Evolutionary conservation across 2,113 vertebrate species (phyloP).

Genomic region (Hypocryptadius cinnamomeus): DNA sequence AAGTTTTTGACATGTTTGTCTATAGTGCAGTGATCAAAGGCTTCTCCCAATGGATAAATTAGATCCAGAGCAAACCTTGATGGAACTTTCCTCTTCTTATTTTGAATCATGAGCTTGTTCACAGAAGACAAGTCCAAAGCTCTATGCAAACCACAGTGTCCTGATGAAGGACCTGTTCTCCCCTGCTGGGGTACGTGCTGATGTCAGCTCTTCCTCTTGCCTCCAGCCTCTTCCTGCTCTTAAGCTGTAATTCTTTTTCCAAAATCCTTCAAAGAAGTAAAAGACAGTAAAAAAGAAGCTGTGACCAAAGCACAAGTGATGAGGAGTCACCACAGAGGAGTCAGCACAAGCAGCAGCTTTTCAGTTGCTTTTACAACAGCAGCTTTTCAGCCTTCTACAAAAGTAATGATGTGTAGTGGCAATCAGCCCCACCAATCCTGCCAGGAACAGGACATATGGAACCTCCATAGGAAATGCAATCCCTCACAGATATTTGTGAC

Average conservation of each 20-base stretch:
- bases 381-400: not conserved
- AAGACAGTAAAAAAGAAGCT: not conserved
- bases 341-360: not conserved
- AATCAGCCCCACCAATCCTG: not conserved
- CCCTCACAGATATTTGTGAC: not conserved
- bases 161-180: not conserved
- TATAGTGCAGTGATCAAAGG: not conserved
- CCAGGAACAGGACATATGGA: not conserved
- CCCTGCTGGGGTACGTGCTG: fast-evolving
- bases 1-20: not conserved
- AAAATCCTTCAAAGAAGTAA: not conserved
- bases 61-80: not conserved
- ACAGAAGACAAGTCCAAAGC: not conserved
- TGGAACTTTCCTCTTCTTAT: not conserved
- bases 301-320: not conserved
- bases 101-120: not conserved
- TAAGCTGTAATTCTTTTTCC: not conserved
- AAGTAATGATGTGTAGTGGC: not conserved
- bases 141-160: not conserved
- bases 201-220: too few relatives aligned
- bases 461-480: not conserved
- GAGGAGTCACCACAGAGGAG: not conserved
- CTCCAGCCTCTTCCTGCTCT: not conserved
- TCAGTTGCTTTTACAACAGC: not conserved
- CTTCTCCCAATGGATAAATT: not conserved